Percentiles rank a stretch among this genome's conserved stretches.
Evolutionary conservation across 2,888 invertebrate genomes (phyloP).

Genomic region (Dicycla oo): DNA sequence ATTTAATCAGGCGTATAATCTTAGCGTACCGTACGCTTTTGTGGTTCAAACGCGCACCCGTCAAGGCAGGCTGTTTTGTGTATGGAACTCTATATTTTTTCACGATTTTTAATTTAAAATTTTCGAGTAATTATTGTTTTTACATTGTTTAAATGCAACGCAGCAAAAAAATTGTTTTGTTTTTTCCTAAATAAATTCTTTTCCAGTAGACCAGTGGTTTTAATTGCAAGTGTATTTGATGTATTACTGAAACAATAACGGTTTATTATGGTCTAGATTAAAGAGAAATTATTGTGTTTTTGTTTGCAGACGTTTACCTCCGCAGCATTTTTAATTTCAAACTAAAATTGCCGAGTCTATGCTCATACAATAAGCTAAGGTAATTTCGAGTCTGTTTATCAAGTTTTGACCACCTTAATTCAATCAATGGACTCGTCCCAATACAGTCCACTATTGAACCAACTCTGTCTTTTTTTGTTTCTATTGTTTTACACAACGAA

Average conservation of each 20-base stretch:
- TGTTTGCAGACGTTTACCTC: too few relatives aligned
- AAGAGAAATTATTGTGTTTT: neutral
- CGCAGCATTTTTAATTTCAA: neutral
- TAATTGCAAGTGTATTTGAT: neutral
- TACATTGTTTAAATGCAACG: conserved; percentile 19
- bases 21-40: conserved; percentile 84
- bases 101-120: conserved; percentile 2
- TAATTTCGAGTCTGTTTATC: neutral
- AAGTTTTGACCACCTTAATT: neutral
- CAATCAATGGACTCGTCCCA: too few relatives aligned
- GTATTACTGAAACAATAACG: neutral
- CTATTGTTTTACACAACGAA: neutral
- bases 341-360: neutral
- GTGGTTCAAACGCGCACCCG: conserved; percentile 79
- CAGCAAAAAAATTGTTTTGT: neutral
- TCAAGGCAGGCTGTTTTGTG: conserved; percentile 65
- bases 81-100: conserved; percentile 31
- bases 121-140: conserved; percentile 14
- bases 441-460: too few relatives aligned
- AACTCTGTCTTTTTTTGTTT: neutral
- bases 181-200: neutral
- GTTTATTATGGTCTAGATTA: neutral
- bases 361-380: neutral
- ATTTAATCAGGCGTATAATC: conserved; percentile 90
- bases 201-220: neutral